Evolutionary conservation across 2,797 vertebrate genomes (phyloP).

Genomic region (Myotis pilosus): DNA sequence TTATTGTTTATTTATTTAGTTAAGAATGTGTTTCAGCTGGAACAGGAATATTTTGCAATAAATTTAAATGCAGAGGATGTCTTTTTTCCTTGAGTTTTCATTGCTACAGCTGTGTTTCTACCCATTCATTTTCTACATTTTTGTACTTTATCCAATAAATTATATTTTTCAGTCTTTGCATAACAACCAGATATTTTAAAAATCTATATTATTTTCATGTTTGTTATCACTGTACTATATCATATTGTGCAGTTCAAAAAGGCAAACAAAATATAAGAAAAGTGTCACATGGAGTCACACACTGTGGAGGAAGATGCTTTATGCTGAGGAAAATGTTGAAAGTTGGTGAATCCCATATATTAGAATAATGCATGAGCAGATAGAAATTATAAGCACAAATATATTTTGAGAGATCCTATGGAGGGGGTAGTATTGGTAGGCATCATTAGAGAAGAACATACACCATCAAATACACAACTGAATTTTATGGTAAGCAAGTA

Average conservation of each 20-base stretch:
- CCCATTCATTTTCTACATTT: conserved; percentile 36
- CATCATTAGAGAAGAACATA: not conserved
- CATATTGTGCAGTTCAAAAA: conserved; percentile 17
- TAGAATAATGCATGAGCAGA: conserved; percentile 74
- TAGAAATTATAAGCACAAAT: conserved; percentile 59
- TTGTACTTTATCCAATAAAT: not conserved
- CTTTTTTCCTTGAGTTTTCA: not conserved
- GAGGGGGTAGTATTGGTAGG: not conserved
- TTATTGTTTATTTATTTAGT: conserved; percentile 34
- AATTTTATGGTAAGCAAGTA: not conserved
- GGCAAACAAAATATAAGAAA: conserved; percentile 58
- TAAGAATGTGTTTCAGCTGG: not conserved
- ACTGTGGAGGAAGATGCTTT: conserved; percentile 48
- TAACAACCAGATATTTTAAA: conserved; percentile 57
- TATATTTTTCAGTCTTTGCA: conserved; percentile 29
- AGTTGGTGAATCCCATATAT: conserved; percentile 35
- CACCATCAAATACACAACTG: not conserved
- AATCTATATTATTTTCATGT: conserved; percentile 56
- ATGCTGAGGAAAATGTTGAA: conserved; percentile 6
- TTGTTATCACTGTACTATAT: conserved; percentile 15
- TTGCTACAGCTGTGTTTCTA: conserved; percentile 22
- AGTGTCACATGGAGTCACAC: conserved; percentile 29
- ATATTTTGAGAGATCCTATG: conserved; percentile 60
- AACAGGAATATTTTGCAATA: conserved; percentile 42
- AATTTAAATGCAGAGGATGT: conserved; percentile 30